Conservation (phyloP, 2,888 invertebrate genomes). For the Ichneumoninae sp. region DNA sequence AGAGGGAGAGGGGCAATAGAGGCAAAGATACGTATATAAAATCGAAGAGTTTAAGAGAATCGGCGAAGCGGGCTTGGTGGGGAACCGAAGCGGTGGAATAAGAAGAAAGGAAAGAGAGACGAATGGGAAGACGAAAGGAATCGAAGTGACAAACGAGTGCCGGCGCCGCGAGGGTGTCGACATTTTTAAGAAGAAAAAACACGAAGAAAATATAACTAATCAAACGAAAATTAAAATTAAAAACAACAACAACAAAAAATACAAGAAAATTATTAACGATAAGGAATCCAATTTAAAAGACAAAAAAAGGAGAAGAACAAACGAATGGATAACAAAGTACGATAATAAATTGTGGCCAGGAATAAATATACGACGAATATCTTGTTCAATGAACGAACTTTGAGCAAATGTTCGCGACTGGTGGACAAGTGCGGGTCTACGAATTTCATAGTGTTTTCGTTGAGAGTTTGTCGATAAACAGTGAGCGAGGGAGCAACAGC, state of each 20-base stretch:
- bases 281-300: not conserved
- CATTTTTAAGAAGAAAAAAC: slow-evolving; percentile 32
- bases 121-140: slow-evolving; percentile 51
- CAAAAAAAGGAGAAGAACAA: not conserved
- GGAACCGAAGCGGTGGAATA: slow-evolving; percentile 21
- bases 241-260: not conserved
- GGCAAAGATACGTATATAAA: slow-evolving; percentile 38
- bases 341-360: not conserved
- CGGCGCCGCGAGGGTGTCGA: slow-evolving; percentile 47
- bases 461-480: slow-evolving; percentile 39
- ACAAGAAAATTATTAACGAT: not conserved
- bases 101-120: slow-evolving; percentile 15
- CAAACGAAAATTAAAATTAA: slow-evolving; percentile 14
- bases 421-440: slow-evolving; percentile 12
- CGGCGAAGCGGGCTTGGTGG: slow-evolving; percentile 36
- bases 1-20: slow-evolving; percentile 28
- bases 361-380: slow-evolving; percentile 13
- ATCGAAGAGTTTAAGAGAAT: slow-evolving; percentile 58
- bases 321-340: slow-evolving; percentile 8
- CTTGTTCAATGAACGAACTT: not conserved
- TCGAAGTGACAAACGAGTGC: slow-evolving; percentile 62
- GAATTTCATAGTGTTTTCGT: slow-evolving; percentile 50
- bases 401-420: not conserved
- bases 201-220: not conserved
- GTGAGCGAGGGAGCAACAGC: slow-evolving; percentile 2